Base-by-base conservation (phyloP, 2,113 vertebrate species). In the Sturnus vulgaris region DNA sequence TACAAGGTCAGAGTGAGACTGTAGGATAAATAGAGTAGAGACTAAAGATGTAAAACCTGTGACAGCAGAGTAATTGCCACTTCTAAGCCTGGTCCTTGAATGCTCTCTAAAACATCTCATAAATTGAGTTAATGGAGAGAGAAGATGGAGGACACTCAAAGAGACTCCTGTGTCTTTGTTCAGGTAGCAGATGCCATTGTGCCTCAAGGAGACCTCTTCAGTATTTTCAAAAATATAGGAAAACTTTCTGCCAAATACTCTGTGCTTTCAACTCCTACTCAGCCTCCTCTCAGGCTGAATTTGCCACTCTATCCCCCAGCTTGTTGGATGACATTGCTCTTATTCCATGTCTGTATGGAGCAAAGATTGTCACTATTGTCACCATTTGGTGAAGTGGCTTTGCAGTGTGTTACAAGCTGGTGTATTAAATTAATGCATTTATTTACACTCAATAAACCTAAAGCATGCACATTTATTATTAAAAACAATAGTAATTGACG, bases 51-150 rank as follows among this genome's bases (percentile, higher is more conserved):
- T 82, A 87, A 94, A 93, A 90, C 39, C 44, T 44, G 21, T 78
- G 86, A 63, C 87, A 93, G 90, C 53, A 82, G 64, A 91, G 63
- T 95, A 94, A 91, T 96, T 91, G 73, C 64, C 68, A 61, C 89
- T 91, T 85, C 52, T 46, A 57, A 76, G 31, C 53, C 66, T 65
- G 30, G 40, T 69, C 68, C 55, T 93, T 20, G 5, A 93, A 52
- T 24, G 71, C 35, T 86, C 59, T 78, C 84, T 93, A 39, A 94
- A 88, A 82, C 68, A 80, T 55, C 61, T 88, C 68, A 80, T 92
- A 90, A 95, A 65, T 70, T 9, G 35, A 80, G 39, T 83, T 97
- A 91, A 96, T 79, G 61, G 70, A 76, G 57, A 65, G 31, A 79
- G 59, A 88, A 82, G 70, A 66, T 35, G 42, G 35, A 79, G 46